Conservation (phyloP, 2,797 vertebrate genomes). For the Cryptoprocta ferox region DNA sequence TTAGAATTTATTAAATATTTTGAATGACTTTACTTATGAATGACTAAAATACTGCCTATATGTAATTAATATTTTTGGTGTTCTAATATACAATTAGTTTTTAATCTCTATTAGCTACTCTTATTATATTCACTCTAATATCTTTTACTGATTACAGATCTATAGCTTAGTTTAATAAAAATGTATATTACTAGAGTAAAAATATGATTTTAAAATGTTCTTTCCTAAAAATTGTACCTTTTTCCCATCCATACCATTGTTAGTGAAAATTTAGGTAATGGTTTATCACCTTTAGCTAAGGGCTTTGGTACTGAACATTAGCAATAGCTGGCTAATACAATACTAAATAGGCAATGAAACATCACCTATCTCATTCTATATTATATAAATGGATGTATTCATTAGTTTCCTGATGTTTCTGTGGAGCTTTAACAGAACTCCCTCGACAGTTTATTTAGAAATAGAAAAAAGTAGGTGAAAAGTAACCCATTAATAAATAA, state of each 20-base stretch:
- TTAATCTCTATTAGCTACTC: constrained; percentile 17
- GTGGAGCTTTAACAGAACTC: constrained; percentile 17
- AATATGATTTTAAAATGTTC: constrained; percentile 17
- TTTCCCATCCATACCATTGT: neutral
- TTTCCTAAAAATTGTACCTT: constrained; percentile 35
- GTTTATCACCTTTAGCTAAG: constrained; percentile 50
- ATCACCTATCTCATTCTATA: constrained; percentile 32
- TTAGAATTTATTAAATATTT: constrained; percentile 6
- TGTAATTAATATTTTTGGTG: constrained; percentile 39
- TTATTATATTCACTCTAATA: constrained; percentile 59
- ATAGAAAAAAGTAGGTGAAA: constrained; percentile 22
- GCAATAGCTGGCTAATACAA: neutral
- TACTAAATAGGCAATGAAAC: neutral
- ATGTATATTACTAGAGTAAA: constrained; percentile 54
- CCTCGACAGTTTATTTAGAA: constrained; percentile 47
- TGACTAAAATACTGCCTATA: constrained; percentile 31
- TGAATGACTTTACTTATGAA: constrained; percentile 50
- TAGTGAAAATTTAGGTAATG: constrained; percentile 38
- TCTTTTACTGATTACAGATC: constrained; percentile 39
- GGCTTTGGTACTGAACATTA: constrained; percentile 21
- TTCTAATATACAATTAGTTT: constrained; percentile 52
- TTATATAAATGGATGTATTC: neutral
- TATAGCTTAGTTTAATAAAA: constrained; percentile 61
- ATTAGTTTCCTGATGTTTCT: constrained; percentile 46
- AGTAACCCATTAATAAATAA: constrained; percentile 52